Evolutionary conservation across 2,113 vertebrate species (phyloP).

Genomic region (Thunnus maccoyii): DNA sequence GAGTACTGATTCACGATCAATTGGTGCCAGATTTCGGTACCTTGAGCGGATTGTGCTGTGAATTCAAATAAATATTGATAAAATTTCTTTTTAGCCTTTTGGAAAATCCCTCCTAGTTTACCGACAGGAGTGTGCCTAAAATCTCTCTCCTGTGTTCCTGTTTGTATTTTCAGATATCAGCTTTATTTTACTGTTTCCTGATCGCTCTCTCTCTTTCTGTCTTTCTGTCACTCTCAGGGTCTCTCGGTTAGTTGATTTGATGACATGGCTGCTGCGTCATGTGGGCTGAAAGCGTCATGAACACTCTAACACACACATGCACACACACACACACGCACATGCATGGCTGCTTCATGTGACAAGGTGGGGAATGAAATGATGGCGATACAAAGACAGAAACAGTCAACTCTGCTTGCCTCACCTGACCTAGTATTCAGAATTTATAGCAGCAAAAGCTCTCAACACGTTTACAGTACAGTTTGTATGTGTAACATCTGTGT

Average conservation of each 20-base stretch:
- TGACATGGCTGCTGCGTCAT: slow-evolving; percentile 56
- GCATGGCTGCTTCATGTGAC: slow-evolving; percentile 49
- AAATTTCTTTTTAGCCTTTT: too few relatives aligned
- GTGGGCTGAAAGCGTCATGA: slow-evolving; percentile 44
- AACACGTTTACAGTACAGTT: too few relatives aligned
- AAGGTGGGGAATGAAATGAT: slow-evolving; percentile 18
- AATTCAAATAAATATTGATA: too few relatives aligned
- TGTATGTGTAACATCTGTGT: background rate
- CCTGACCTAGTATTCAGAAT: slow-evolving; percentile 3
- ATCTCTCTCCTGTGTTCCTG: too few relatives aligned
- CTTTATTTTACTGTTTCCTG: too few relatives aligned
- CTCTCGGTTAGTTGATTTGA: slow-evolving; percentile 45
- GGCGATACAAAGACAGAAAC: slow-evolving; percentile 22
- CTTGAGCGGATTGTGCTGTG: too few relatives aligned
- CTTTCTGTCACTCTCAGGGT: background rate
- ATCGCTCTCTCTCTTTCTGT: too few relatives aligned
- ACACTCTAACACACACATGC: slow-evolving; percentile 29
- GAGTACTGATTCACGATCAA: too few relatives aligned
- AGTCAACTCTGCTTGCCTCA: slow-evolving; percentile 7
- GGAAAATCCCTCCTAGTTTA: too few relatives aligned
- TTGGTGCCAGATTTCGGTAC: too few relatives aligned
- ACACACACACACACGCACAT: slow-evolving; percentile 28
- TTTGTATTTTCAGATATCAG: too few relatives aligned
- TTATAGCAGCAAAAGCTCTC: slow-evolving; percentile 14
- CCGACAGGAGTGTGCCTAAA: too few relatives aligned